phyloP scores from a whole-genome alignment of 2,888 invertebrate species.

The Ernsta delagoae region DNA sequence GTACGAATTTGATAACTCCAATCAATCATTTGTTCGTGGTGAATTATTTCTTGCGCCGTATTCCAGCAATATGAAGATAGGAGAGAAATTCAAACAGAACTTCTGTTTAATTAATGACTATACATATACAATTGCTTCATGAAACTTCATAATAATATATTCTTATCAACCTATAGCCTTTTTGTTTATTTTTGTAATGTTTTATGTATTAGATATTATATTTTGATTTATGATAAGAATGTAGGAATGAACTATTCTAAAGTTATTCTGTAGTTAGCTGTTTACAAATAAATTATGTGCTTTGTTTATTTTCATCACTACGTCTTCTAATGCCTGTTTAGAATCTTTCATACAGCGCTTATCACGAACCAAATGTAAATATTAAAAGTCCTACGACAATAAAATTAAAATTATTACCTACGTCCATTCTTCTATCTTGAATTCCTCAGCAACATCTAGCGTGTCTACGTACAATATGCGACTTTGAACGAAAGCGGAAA shows the following conservation, averaged over 20 bases:
- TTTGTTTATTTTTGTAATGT: too few relatives aligned
- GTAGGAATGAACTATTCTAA: too few relatives aligned
- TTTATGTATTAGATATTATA: too few relatives aligned
- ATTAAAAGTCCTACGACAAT: conserved; percentile 15
- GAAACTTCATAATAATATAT: too few relatives aligned
- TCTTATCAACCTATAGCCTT: too few relatives aligned
- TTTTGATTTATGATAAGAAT: too few relatives aligned
- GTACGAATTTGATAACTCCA: conserved; percentile 24
- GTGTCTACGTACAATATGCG: conserved; percentile 11
- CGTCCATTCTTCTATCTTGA: conserved; percentile 10
- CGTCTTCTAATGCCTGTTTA: too few relatives aligned
- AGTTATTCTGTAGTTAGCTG: too few relatives aligned
- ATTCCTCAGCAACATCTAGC: conserved; percentile 14
- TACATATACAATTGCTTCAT: too few relatives aligned
- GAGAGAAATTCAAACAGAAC: conserved; percentile 10
- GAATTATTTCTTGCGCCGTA: conserved; percentile 19
- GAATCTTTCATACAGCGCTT: too few relatives aligned
- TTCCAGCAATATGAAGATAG: conserved; percentile 12
- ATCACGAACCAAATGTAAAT: neutral
- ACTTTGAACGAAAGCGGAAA: conserved; percentile 13
- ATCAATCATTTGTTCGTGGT: conserved; percentile 29
- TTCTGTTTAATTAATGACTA: conserved; percentile 5
- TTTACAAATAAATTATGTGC: too few relatives aligned
- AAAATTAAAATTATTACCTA: conserved; percentile 5
- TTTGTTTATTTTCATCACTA: too few relatives aligned